phyloP scores from a whole-genome alignment of 2,797 vertebrate species.

The Sebastes alutus region DNA sequence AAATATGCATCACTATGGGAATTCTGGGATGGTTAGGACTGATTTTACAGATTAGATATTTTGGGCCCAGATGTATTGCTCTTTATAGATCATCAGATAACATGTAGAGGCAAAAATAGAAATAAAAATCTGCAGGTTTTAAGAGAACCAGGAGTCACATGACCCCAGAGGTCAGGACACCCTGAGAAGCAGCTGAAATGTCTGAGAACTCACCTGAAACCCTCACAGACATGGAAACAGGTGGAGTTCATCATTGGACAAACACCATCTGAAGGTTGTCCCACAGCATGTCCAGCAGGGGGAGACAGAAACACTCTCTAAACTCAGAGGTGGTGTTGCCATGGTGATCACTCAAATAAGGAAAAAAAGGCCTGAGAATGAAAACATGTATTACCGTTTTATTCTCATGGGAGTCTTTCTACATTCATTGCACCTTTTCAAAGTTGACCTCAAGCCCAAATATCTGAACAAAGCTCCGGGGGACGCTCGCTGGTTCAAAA shows the following conservation, averaged over 20 bases:
- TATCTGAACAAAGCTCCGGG: constrained; percentile 39
- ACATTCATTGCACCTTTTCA: constrained; percentile 40
- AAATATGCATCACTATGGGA: background rate
- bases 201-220: background rate
- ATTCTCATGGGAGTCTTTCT: constrained; percentile 26
- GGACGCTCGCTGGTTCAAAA: constrained; percentile 21
- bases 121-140: background rate
- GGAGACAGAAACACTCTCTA: background rate
- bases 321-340: background rate
- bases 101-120: background rate
- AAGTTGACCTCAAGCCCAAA: constrained; percentile 41
- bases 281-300: background rate
- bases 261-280: background rate
- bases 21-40: background rate
- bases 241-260: background rate
- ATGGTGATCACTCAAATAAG: constrained; percentile 30
- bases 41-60: background rate
- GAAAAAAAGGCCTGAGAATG: constrained; percentile 19
- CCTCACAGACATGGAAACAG: too few relatives aligned
- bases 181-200: background rate
- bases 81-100: too few relatives aligned
- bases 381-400: constrained; percentile 23
- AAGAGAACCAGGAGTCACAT: background rate
- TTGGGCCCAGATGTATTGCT: background rate
- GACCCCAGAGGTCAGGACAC: background rate